A percentile compares a stretch with the other conserved stretches of the same genome.
Evolutionary conservation across 2,888 invertebrate species (phyloP).

Genomic region (Nymphalis urticae): DNA sequence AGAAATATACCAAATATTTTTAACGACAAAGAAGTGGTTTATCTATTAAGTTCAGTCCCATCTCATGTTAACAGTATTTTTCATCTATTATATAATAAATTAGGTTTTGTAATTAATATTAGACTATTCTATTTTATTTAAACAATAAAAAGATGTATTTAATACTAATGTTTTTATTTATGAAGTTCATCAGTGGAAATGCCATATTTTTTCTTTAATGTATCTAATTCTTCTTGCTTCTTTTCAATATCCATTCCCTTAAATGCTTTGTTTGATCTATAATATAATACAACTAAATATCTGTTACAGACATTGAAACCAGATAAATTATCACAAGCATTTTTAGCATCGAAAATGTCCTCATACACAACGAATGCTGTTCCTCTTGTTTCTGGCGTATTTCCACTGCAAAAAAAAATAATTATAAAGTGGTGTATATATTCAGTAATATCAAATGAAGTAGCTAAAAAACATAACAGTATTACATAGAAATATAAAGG

Average conservation of each 20-base stretch:
- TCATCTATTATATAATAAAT: too few relatives aligned
- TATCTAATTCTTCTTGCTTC: conserved; percentile 97
- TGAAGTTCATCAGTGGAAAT: conserved; percentile 82
- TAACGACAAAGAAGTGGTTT: too few relatives aligned
- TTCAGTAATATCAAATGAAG: too few relatives aligned
- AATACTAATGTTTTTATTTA: conserved; percentile 54
- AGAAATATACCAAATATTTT: too few relatives aligned
- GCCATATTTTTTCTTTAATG: conserved; percentile 97
- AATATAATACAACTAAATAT: conserved; percentile 99
- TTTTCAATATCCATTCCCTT: conserved; percentile 97
- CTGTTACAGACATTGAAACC: conserved; percentile 99
- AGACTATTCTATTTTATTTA: too few relatives aligned
- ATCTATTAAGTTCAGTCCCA: too few relatives aligned
- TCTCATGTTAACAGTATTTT: too few relatives aligned
- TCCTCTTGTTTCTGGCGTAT: conserved; percentile 98
- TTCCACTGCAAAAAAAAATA: conserved; percentile 86
- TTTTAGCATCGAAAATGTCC: conserved; percentile 99
- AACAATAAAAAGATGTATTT: too few relatives aligned
- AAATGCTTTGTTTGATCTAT: conserved; percentile 97
- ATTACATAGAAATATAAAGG: too few relatives aligned
- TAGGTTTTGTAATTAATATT: too few relatives aligned
- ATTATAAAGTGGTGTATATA: too few relatives aligned
- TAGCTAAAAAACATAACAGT: too few relatives aligned
- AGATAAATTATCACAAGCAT: conserved; percentile 99
- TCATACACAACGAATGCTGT: conserved; percentile 99